Percentiles rank a stretch among this genome's conserved stretches.
phyloP scores from a whole-genome alignment of 2,113 vertebrate species.

The Platanista minor region DNA sequence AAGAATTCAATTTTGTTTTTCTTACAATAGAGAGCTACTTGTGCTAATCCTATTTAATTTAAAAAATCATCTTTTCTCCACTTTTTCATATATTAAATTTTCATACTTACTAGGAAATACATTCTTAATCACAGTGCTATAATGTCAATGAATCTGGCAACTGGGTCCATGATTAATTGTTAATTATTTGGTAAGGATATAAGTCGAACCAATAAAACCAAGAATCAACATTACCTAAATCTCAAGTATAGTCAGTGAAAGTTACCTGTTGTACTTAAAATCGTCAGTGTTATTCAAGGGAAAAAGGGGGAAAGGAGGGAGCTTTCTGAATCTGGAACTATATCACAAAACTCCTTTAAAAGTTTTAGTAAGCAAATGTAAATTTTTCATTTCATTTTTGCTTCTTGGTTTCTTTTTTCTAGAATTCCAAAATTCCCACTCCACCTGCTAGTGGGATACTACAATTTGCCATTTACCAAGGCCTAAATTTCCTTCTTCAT shows the following conservation, averaged over 20 bases:
- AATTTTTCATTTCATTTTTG: not conserved
- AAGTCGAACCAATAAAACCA: not conserved
- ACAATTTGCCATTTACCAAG: not conserved
- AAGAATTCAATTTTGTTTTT: not conserved
- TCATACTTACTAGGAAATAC: not conserved
- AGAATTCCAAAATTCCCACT: not conserved
- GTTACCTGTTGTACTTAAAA: not conserved
- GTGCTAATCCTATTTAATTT: not conserved
- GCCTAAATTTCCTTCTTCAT: not conserved
- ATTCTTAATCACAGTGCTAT: not conserved
- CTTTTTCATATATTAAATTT: not conserved
- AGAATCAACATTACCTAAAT: not conserved
- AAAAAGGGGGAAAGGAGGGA: not conserved
- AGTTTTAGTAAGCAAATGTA: not conserved
- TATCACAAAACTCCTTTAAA: not conserved
- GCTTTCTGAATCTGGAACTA: not conserved
- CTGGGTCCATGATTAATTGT: not conserved
- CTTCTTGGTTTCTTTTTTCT: not conserved
- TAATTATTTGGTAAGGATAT: not conserved
- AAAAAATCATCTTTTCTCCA: not conserved
- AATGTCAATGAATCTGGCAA: not conserved
- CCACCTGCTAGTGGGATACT: not conserved
- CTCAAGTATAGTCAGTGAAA: not conserved
- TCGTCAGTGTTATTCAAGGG: not conserved
- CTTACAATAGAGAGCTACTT: not conserved